These are phyloP conservation scores for Carcina quercana DNA, from an alignment of 2,888 invertebrate species.

Conservation along the genomic window DNA sequence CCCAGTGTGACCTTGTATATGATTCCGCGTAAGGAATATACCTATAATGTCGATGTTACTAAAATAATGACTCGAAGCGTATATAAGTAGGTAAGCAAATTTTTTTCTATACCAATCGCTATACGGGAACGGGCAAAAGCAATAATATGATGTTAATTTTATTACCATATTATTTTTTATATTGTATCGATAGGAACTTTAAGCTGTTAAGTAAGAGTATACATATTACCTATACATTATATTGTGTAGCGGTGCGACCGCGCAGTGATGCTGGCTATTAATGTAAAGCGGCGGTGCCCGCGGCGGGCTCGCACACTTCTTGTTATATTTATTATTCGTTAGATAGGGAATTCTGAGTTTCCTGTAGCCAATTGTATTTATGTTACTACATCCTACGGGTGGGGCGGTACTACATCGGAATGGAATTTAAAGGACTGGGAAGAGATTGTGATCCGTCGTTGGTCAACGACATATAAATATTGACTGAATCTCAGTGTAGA, in stretches of 20 bases:
- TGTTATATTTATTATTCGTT: slow-evolving; percentile 73
- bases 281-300: slow-evolving; percentile 50
- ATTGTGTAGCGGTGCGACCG: slow-evolving; percentile 70
- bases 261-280: slow-evolving; percentile 67
- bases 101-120: slow-evolving; percentile 74
- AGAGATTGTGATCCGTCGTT: slow-evolving; percentile 75
- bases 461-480: slow-evolving; percentile 75
- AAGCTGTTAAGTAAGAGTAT: slow-evolving; percentile 62
- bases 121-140: slow-evolving; percentile 76
- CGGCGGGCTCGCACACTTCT: slow-evolving; percentile 52
- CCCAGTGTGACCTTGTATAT: slow-evolving; percentile 61
- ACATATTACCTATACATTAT: slow-evolving; percentile 50
- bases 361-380: slow-evolving; percentile 73
- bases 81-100: slow-evolving; percentile 66
- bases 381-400: slow-evolving; percentile 67
- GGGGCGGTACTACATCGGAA: slow-evolving; percentile 66
- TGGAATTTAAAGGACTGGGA: slow-evolving; percentile 64
- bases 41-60: slow-evolving; percentile 55
- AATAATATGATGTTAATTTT: slow-evolving; percentile 75
- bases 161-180: slow-evolving; percentile 75
- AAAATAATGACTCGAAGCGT: slow-evolving; percentile 57
- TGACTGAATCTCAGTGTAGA: slow-evolving; percentile 76
- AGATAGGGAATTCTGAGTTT: slow-evolving; percentile 72
- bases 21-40: slow-evolving; percentile 48
- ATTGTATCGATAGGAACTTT: slow-evolving; percentile 67